Evolutionary conservation across 2,797 vertebrate genomes (phyloP), one percentile per base, ranked within the genome.

Genomic region (Steatocranus sp.): DNA sequence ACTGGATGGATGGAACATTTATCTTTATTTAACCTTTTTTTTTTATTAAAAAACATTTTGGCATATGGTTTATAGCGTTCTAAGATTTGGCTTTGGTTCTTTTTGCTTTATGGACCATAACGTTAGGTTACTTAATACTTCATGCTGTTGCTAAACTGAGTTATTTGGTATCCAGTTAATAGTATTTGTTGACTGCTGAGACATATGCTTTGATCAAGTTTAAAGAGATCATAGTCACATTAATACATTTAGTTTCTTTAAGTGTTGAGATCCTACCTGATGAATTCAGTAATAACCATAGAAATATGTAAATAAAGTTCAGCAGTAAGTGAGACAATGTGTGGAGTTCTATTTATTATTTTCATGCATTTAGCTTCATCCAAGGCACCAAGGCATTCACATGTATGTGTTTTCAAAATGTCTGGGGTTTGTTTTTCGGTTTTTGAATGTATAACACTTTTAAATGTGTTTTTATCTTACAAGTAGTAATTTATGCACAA

Each of bases 121-220:
- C 14, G 15, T 56, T 54, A 15, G 15, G 30, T 32, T 61, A 36
- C 32, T 12, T 61, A n/a, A 12, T 34, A 36, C 32, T 61, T 63
- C 0, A 63, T 0, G 30, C 58, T 36, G 11, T 63, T 32, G 30
- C 7, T 63, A 63, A 34, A 63, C 12, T 63, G 10, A 5, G 6
- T 34, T 63, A 34, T 61, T 34, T 61, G 17, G 30, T 1, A 34
- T 61, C 6, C 56, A 32, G 30, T 34, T 61, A 34, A 6, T 4
- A 34, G 56, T 7, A 63, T 34, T n/a, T 36, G 58, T 12, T 36
- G 17, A n/a, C 18, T 63, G 63, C 36, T 25, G 63, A 63, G 11
- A 34, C 63, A 43, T 7, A 1, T 63, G 58, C 2, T 38, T 38
- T 23, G 1, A 66, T 4, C 34, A 38, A 38, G 58, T 8, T 38